Evolutionary conservation across 2,113 vertebrate species (phyloP), one percentile per base, ranked within the genome.

Genomic region (Azemiops feae): DNA sequence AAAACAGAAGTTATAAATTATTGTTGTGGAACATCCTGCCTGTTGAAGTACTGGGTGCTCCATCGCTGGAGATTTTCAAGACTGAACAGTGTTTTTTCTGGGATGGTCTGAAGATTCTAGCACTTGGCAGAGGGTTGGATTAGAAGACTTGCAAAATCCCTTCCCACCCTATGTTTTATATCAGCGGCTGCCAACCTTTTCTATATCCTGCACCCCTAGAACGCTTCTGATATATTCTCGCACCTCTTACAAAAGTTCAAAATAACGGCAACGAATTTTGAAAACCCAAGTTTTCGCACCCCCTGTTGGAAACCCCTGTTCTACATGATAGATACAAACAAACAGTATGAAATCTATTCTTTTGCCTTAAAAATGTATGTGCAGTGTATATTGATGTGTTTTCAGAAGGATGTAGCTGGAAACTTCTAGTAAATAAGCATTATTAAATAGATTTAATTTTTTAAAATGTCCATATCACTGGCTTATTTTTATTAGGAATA

Each of bases 401-500:
- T 16, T 57, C 43, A 6, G 25, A 54, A 57, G 7, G 12, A 57
- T 45, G 74, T 34, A 18, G 27, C 16, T n/a, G 18, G 34, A 93
- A 11, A 53, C 1, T 52, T 50, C 18, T 81, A 81, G 64, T 57
- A 85, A 81, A 47, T 88, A 87, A 92, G 2, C 18, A n/a, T 2
- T 87, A 22, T 89, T 87, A 58, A 87, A 25, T 60, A 22, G 89
- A 27, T n/a, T 20, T 93, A 6, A 54, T 89, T 81, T 81, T 0
- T 81, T 0, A 8, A 47, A 92, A 5, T 18, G 95, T 93, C 34
- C 86, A 11, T 88, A 93, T 30, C 64, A 30, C 18, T 64, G 45
- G 4, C 85, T 91, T 22, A 25, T 92, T 93, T 64, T 88, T 94
- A 89, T 93, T 93, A 99, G 99, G 99, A 99, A 99, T 95, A 99